Conservation (phyloP, 2,113 vertebrate genomes). For the Penelope pileata region DNA sequence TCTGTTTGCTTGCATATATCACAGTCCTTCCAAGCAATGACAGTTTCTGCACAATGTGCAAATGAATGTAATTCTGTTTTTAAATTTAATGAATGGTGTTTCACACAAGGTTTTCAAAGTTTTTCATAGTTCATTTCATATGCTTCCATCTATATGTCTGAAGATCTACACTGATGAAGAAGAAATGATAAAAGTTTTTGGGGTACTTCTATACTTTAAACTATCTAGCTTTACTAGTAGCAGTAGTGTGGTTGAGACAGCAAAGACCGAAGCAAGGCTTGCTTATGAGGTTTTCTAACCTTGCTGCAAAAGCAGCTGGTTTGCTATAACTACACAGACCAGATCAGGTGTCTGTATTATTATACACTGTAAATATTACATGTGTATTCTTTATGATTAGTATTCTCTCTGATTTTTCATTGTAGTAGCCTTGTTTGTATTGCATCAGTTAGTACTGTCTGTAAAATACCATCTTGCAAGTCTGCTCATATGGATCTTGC, state of each 20-base stretch:
- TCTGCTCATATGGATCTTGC: background rate
- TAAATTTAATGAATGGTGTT: background rate
- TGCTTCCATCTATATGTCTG: background rate
- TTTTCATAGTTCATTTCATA: background rate
- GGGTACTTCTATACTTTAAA: background rate
- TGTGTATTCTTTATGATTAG: background rate
- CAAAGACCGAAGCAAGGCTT: background rate
- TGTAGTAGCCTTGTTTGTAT: background rate
- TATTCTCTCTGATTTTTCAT: background rate
- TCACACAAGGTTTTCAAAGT: background rate
- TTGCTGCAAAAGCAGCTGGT: background rate
- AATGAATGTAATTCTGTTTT: background rate
- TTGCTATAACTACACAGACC: background rate
- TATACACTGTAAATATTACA: background rate
- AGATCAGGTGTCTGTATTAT: background rate
- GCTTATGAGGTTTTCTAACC: background rate
- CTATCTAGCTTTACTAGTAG: background rate
- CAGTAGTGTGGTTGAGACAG: background rate
- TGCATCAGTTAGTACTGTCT: background rate
- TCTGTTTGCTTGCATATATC: background rate
- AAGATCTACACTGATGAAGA: background rate
- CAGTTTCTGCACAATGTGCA: background rate
- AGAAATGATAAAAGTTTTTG: background rate
- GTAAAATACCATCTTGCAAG: background rate
- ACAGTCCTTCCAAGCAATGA: background rate